These are phyloP conservation scores for Lochmaea crataegi DNA, from an alignment of 2,888 invertebrate genomes.

Conservation along the genomic window DNA sequence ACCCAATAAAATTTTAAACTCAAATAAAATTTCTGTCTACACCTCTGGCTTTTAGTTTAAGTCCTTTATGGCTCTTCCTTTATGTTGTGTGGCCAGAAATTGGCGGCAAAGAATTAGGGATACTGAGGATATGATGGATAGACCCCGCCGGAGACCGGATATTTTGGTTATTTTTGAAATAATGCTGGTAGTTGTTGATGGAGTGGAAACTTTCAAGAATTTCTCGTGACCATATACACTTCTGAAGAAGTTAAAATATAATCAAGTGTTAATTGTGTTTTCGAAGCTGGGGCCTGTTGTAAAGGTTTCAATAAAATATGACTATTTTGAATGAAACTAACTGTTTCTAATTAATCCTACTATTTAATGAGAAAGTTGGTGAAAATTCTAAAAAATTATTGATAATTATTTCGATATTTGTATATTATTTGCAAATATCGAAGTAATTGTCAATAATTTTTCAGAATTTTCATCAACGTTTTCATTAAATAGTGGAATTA, in stretches of 20 bases:
- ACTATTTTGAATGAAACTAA: too few relatives aligned
- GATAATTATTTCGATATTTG: too few relatives aligned
- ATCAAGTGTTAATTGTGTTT: not conserved
- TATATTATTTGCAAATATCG: too few relatives aligned
- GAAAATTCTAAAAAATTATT: too few relatives aligned
- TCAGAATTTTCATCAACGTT: too few relatives aligned
- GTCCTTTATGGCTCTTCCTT: not conserved
- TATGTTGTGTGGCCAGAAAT: constrained; percentile 8
- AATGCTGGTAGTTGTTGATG: not conserved
- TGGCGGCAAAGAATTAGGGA: constrained; percentile 15
- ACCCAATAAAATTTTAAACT: too few relatives aligned
- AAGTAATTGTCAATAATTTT: too few relatives aligned
- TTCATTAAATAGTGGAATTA: too few relatives aligned
- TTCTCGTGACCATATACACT: not conserved
- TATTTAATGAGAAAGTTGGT: too few relatives aligned
- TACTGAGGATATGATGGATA: constrained; percentile 7
- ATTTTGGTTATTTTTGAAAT: constrained; percentile 16
- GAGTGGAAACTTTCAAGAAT: not conserved
- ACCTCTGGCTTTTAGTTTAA: not conserved
- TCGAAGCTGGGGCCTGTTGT: not conserved
- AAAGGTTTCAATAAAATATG: too few relatives aligned
- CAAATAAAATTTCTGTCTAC: not conserved
- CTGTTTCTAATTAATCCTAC: too few relatives aligned
- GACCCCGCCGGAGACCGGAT: constrained; percentile 8
- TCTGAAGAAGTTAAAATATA: constrained; percentile 1